Percentiles rank a stretch among this genome's conserved stretches.
These are phyloP conservation scores for Thamnophis elegans DNA, from an alignment of 2,797 vertebrate species.

Conservation along the genomic window DNA sequence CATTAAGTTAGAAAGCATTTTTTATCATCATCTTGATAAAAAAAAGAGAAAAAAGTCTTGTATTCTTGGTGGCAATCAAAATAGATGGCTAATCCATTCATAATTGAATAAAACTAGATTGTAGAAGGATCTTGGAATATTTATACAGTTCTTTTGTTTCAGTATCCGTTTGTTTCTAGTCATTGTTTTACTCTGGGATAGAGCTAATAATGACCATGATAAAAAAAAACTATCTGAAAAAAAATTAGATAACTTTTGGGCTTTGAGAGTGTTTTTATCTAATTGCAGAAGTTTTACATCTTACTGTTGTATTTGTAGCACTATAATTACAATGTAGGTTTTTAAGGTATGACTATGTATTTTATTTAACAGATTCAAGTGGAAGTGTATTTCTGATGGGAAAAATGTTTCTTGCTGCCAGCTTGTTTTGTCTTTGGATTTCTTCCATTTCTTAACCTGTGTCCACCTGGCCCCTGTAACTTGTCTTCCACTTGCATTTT, in stretches of 20 bases:
- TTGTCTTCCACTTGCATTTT: constrained; percentile 17
- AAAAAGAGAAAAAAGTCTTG: neutral
- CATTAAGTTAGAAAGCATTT: neutral
- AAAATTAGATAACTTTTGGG: constrained; percentile 43
- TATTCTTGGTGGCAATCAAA: neutral
- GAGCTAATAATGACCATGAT: constrained; percentile 33
- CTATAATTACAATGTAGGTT: neutral
- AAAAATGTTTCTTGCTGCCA: neutral
- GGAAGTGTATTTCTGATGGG: constrained; percentile 12
- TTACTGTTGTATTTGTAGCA: constrained; percentile 30
- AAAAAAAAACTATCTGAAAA: constrained; percentile 32
- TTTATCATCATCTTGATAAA: neutral
- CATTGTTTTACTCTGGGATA: constrained; percentile 35
- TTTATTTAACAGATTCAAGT: neutral
- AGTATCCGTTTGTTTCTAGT: neutral
- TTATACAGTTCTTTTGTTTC: neutral
- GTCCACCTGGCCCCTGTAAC: constrained; percentile 23
- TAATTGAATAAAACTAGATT: neutral
- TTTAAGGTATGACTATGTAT: neutral
- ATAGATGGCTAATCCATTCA: constrained; percentile 2
- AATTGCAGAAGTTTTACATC: constrained; percentile 32
- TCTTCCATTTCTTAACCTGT: constrained; percentile 34
- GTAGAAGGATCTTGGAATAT: neutral
- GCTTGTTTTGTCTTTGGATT: constrained; percentile 6
- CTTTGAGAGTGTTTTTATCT: constrained; percentile 51